phyloP scores from a whole-genome alignment of 2,797 vertebrate genomes.

The Gallinago nigripennis region DNA sequence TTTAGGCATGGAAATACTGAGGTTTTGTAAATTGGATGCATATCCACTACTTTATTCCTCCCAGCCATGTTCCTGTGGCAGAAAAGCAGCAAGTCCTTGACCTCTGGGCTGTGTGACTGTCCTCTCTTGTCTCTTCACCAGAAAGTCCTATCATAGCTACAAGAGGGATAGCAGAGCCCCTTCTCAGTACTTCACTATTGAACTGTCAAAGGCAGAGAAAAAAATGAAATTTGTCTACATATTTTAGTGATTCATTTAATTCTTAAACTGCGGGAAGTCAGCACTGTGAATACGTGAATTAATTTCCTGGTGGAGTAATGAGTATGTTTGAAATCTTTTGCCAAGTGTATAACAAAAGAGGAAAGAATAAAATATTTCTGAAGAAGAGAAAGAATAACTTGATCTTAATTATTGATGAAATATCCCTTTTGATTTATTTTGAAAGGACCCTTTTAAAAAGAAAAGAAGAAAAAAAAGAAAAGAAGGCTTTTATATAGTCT shows the following conservation, averaged over 20 bases:
- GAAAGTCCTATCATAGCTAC: background rate
- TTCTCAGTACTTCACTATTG: background rate
- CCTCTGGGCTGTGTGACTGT: background rate
- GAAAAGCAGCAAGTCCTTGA: background rate
- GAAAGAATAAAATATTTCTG: background rate
- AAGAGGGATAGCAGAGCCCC: background rate
- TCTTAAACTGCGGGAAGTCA: background rate
- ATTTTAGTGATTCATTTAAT: background rate
- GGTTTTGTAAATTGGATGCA: background rate
- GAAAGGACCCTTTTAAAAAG: background rate
- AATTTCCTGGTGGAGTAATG: background rate
- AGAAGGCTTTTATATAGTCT: background rate
- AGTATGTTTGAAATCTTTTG: background rate
- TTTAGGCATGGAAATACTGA: background rate
- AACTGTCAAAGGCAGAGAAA: background rate
- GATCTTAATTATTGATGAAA: background rate
- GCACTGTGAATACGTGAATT: background rate
- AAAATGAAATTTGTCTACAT: background rate
- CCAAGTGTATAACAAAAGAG: background rate
- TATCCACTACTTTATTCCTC: background rate
- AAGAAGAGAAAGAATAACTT: background rate
- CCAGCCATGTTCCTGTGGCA: background rate
- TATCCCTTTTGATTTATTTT: background rate
- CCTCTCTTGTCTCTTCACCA: background rate
- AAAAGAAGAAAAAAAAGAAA: background rate